A percentile compares a stretch with the other conserved stretches of the same genome.
Evolutionary conservation across 2,888 invertebrate species (phyloP).

Genomic region (Nomada goodeniana): DNA sequence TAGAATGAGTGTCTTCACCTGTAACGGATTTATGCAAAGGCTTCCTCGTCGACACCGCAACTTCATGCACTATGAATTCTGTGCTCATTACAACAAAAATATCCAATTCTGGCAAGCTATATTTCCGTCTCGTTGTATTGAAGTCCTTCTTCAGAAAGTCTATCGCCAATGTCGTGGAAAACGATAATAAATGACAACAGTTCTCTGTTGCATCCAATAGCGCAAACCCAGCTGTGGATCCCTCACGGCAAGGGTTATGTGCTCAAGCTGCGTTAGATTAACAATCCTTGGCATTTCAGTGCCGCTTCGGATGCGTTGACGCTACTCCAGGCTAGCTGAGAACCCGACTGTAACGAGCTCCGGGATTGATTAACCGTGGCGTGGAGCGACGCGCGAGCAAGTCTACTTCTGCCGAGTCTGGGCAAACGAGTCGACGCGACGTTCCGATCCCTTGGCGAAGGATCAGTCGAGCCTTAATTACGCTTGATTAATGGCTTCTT

Average conservation of each 20-base stretch:
- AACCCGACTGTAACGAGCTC: conserved; percentile 72
- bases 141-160: neutral
- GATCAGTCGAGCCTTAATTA: conserved; percentile 66
- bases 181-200: neutral
- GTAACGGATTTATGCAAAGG: too few species aligned
- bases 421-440: conserved; percentile 66
- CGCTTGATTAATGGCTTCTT: conserved; percentile 69
- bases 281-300: conserved; percentile 78
- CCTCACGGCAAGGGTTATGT: neutral
- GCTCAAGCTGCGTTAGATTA: conserved; percentile 67
- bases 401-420: conserved; percentile 55
- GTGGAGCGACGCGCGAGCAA: conserved; percentile 61
- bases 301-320: conserved; percentile 69
- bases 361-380: conserved; percentile 77
- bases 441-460: conserved; percentile 62
- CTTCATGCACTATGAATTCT: too few species aligned
- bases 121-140: too few species aligned
- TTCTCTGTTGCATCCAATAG: neutral
- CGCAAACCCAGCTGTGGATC: conserved; percentile 9
- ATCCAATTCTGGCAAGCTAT: too few species aligned
- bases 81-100: too few species aligned
- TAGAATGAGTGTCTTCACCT: too few species aligned
- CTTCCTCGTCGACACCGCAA: too few species aligned
- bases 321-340: conserved; percentile 54
- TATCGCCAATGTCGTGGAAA: neutral